These are phyloP conservation scores for Pitangus sulphuratus DNA, from an alignment of 2,797 vertebrate genomes.

Conservation along the genomic window DNA sequence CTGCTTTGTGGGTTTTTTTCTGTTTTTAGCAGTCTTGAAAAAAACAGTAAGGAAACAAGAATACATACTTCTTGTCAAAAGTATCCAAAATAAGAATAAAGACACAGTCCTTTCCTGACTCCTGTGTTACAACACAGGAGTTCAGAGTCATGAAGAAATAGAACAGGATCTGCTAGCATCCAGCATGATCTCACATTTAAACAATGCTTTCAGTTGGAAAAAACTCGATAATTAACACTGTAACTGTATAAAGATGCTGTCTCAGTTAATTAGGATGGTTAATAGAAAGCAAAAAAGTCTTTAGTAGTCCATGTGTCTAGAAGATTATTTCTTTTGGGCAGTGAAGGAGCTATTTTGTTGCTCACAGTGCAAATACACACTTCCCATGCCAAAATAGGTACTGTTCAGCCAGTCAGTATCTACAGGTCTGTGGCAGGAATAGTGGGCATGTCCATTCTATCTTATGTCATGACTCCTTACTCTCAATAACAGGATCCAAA, in stretches of 20 bases:
- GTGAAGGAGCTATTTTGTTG: neutral
- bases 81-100: neutral
- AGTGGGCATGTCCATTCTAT: neutral
- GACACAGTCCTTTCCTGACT: neutral
- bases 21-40: neutral
- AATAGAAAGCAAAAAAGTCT: neutral
- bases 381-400: neutral
- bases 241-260: neutral
- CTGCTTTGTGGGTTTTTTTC: neutral
- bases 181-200: neutral
- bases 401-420: neutral
- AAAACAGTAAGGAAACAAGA: neutral
- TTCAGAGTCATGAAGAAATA: neutral
- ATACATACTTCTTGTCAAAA: neutral
- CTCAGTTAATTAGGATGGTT: neutral
- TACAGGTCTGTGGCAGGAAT: neutral
- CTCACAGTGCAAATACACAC: neutral
- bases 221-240: neutral
- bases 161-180: neutral
- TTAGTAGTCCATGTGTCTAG: neutral
- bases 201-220: neutral
- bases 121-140: neutral
- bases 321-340: neutral
- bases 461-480: neutral
- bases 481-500: neutral